Evolutionary conservation across 2,888 invertebrate genomes (phyloP).

Genomic region (Drosophila paramelanica): DNA sequence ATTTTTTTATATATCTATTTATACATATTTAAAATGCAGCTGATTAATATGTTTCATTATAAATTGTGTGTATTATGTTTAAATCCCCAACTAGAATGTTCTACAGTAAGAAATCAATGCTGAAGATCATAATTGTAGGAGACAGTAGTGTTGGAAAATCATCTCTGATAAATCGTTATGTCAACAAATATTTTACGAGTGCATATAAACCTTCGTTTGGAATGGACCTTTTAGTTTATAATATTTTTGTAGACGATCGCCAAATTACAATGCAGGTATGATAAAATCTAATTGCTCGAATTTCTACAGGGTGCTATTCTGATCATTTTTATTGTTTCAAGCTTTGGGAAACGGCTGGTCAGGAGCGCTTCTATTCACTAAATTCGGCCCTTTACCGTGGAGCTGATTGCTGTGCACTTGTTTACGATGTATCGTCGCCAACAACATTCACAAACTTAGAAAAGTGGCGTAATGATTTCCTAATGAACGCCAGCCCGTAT

Average conservation of each 20-base stretch:
- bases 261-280: constrained; percentile 97
- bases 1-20: neutral
- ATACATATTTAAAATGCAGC: neutral
- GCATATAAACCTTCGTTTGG: constrained; percentile 99
- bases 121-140: constrained; percentile 98
- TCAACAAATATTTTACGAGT: constrained; percentile 99
- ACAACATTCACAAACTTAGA: constrained; percentile 99
- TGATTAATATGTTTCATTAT: neutral
- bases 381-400: constrained; percentile 99
- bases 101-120: constrained; percentile 94
- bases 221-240: constrained; percentile 99
- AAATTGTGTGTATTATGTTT: neutral
- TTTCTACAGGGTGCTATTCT: neutral
- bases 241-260: constrained; percentile 98
- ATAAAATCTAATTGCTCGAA: neutral
- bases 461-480: constrained; percentile 99
- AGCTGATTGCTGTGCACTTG: constrained; percentile 99
- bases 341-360: constrained; percentile 99
- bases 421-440: constrained; percentile 99
- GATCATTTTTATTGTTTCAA: constrained; percentile 83
- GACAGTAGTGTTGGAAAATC: constrained; percentile 99
- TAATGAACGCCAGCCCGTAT: constrained; percentile 97
- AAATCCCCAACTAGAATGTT: constrained; percentile 6
- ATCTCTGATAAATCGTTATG: constrained; percentile 99
- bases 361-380: constrained; percentile 98